Conservation (phyloP, 2,113 vertebrate species). For the Hydrochoerus hydrochaeris region DNA sequence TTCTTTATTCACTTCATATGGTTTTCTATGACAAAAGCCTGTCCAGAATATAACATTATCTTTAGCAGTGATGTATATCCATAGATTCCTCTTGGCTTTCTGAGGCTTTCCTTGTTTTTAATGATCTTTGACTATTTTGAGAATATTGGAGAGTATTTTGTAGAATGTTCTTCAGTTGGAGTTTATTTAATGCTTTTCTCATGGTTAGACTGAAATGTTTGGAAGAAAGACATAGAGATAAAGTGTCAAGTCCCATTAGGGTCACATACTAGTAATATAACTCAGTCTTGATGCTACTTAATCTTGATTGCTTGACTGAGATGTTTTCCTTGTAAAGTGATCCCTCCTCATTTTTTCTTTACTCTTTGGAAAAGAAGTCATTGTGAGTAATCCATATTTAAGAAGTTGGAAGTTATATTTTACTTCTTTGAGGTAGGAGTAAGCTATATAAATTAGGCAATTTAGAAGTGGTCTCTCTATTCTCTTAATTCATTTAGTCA, state of each 20-base stretch:
- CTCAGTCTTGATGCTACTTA: not conserved
- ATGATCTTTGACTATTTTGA: not conserved
- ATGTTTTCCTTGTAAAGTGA: not conserved
- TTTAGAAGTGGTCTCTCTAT: not conserved
- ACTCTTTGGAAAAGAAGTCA: constrained; percentile 1
- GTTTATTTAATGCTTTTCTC: constrained; percentile 25
- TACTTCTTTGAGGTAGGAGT: not conserved
- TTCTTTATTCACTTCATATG: not conserved
- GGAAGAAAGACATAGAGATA: not conserved
- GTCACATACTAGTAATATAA: not conserved
- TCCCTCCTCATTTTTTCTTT: not conserved
- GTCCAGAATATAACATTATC: not conserved
- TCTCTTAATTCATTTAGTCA: not conserved
- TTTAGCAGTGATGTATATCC: not conserved
- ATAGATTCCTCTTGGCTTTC: not conserved
- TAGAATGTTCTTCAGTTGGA: not conserved
- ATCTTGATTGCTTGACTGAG: not conserved
- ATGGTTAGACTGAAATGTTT: not conserved
- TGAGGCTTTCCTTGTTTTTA: not conserved
- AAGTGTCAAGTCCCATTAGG: not conserved
- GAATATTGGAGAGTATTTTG: not conserved
- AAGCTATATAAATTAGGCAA: not conserved
- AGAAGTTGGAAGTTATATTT: not conserved
- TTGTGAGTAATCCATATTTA: not conserved
- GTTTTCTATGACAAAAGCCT: not conserved